A percentile compares a stretch with the other conserved stretches of the same genome.
These are phyloP conservation scores for Therioaphis trifolii DNA, from an alignment of 2,888 invertebrate species.

Conservation along the genomic window DNA sequence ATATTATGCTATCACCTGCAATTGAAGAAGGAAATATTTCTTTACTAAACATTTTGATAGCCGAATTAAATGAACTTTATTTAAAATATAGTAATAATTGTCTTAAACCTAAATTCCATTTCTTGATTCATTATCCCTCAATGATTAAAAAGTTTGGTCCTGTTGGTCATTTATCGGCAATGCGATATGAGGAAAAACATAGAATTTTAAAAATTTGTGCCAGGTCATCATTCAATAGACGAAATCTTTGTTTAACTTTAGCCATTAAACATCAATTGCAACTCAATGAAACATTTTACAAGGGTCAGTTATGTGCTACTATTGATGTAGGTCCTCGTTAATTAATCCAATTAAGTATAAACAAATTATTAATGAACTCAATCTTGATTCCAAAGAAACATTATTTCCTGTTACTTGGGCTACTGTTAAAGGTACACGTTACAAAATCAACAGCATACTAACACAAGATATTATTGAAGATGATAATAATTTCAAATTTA, in stretches of 20 bases:
- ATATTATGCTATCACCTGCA: slow-evolving; percentile 21
- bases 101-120: slow-evolving; percentile 47
- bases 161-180: slow-evolving; percentile 3
- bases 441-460: background rate
- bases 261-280: background rate
- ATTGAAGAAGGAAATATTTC: background rate
- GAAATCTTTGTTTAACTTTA: slow-evolving; percentile 13
- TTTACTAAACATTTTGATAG: too few relatives aligned
- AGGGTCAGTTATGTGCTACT: background rate
- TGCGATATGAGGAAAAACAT: background rate
- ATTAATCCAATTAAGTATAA: background rate
- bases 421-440: slow-evolving; percentile 15
- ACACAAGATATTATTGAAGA: background rate
- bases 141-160: slow-evolving; percentile 19
- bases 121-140: slow-evolving; percentile 4
- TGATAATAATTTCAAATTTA: background rate
- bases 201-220: slow-evolving; percentile 20
- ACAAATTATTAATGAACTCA: background rate
- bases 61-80: slow-evolving; percentile 15
- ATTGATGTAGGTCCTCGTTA: background rate
- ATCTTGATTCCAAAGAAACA: background rate
- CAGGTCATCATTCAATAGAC: background rate
- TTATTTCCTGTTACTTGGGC: slow-evolving; percentile 17
- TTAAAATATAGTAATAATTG: slow-evolving; percentile 4
- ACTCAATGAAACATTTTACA: background rate